Percentiles rank a stretch among this genome's conserved stretches.
Conservation (phyloP, 2,113 vertebrate species). For the Stegostoma tigrinum region DNA sequence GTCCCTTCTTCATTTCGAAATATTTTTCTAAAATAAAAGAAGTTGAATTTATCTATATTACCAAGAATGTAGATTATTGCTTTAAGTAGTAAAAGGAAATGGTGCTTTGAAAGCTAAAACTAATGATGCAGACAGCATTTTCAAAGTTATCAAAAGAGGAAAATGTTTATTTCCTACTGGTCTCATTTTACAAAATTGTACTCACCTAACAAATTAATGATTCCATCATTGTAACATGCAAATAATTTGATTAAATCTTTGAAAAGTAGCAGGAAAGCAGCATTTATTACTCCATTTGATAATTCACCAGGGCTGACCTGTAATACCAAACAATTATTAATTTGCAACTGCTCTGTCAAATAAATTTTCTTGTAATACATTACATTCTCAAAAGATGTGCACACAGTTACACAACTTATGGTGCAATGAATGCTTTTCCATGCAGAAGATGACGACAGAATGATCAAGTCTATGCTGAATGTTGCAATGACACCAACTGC, state of each 20-base stretch:
- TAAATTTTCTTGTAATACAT: background rate
- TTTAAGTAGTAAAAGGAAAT: background rate
- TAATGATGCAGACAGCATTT: background rate
- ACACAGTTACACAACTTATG: background rate
- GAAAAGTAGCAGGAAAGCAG: slow-evolving; percentile 92
- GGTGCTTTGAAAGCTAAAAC: background rate
- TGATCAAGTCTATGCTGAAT: background rate
- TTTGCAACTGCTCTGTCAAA: background rate
- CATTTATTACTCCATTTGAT: slow-evolving; percentile 89
- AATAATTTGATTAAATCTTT: slow-evolving; percentile 98
- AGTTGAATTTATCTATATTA: slow-evolving; percentile 25
- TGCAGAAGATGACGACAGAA: background rate
- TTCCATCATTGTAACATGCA: slow-evolving; percentile 95
- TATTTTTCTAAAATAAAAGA: slow-evolving; percentile 80
- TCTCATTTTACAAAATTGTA: slow-evolving; percentile 17
- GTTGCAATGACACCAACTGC: background rate
- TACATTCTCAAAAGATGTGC: background rate
- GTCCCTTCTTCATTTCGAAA: slow-evolving; percentile 98
- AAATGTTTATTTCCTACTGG: background rate
- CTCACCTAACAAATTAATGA: slow-evolving; percentile 93
- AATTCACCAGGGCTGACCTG: slow-evolving; percentile 88
- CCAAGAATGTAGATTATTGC: background rate
- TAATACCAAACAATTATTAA: background rate
- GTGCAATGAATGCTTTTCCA: background rate
- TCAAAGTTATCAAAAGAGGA: background rate